Conservation (phyloP, 2,888 invertebrate genomes). For the Melanotus villosus region DNA sequence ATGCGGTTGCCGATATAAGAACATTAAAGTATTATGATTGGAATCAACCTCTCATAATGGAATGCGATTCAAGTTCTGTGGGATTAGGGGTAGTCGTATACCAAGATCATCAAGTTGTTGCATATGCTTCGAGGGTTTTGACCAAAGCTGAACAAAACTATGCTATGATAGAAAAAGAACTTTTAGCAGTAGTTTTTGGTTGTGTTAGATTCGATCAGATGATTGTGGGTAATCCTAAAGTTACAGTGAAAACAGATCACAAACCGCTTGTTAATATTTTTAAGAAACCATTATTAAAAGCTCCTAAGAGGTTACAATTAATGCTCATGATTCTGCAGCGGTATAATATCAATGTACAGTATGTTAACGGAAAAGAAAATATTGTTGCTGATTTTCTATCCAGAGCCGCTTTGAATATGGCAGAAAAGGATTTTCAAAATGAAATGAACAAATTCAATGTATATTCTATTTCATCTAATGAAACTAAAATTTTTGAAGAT, state of each 20-base stretch:
- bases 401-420: conserved; percentile 5
- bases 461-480: background rate
- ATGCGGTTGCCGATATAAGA: background rate
- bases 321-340: conserved; percentile 32
- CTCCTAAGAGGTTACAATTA: conserved; percentile 32
- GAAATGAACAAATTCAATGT: background rate
- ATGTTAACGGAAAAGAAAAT: background rate
- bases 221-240: no score
- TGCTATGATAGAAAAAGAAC: background rate
- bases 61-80: background rate
- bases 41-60: background rate
- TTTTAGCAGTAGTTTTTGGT: background rate
- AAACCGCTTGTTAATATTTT: background rate
- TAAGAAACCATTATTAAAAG: background rate
- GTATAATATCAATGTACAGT: conserved; percentile 32
- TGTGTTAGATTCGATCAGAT: no score
- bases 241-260: background rate
- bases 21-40: background rate
- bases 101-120: background rate
- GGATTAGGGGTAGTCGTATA: no score
- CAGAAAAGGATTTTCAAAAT: no score
- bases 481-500: background rate
- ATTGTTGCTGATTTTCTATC: conserved; percentile 31
- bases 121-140: no score
- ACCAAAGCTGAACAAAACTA: no score